phyloP scores from a whole-genome alignment of 2,888 invertebrate genomes.

The Pyrochroa serraticornis region DNA sequence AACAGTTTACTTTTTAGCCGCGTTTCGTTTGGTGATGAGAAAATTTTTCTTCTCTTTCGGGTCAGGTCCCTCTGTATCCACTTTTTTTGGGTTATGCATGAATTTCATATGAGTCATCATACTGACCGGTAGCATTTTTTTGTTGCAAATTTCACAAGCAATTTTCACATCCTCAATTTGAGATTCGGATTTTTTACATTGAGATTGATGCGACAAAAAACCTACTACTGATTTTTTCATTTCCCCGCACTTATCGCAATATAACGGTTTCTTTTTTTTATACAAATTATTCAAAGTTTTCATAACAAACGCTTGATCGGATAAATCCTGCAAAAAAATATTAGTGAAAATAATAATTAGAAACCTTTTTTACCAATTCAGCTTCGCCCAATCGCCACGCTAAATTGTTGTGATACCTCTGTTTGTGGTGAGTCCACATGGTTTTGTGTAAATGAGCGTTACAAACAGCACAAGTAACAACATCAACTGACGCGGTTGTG shows the following conservation, averaged over 20 bases:
- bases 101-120: constrained; percentile 63
- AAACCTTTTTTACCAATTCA: constrained; percentile 62
- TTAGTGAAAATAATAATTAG: too few species aligned
- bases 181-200: constrained; percentile 65
- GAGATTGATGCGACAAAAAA: constrained; percentile 66
- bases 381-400: constrained; percentile 63
- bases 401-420: constrained; percentile 62
- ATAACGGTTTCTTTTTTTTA: constrained; percentile 55
- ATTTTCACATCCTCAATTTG: constrained; percentile 60
- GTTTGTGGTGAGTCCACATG: constrained; percentile 62
- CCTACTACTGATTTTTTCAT: constrained; percentile 63
- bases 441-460: constrained; percentile 50
- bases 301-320: constrained; percentile 59
- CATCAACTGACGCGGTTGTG: constrained; percentile 5
- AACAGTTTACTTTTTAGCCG: constrained; percentile 56
- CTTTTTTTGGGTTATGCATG: constrained; percentile 53
- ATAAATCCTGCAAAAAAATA: constrained; percentile 59
- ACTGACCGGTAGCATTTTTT: constrained; percentile 64
- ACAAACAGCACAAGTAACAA: constrained; percentile 61
- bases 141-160: constrained; percentile 63
- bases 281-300: constrained; percentile 59
- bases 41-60: constrained; percentile 4
- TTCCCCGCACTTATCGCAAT: constrained; percentile 63
- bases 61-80: neutral
- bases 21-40: constrained; percentile 52